These are phyloP conservation scores for Siphlonurus alternatus DNA, from an alignment of 2,888 invertebrate species.

Conservation along the genomic window DNA sequence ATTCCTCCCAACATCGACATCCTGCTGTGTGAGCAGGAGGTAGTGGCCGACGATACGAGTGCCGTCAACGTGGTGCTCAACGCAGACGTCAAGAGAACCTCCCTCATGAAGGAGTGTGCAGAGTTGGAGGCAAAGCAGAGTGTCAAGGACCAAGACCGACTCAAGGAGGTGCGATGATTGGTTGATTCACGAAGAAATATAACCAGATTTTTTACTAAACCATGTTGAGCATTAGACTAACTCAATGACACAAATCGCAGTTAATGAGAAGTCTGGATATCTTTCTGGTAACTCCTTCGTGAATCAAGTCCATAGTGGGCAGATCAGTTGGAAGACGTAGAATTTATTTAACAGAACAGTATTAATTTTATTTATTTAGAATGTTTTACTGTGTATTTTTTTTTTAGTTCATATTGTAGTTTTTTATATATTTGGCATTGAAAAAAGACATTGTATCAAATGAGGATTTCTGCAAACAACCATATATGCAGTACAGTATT, in stretches of 20 bases:
- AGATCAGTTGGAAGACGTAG: too few relatives aligned
- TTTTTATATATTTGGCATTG: too few relatives aligned
- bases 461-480: too few relatives aligned
- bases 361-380: too few relatives aligned
- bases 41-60: constrained; percentile 81
- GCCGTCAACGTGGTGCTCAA: constrained; percentile 88
- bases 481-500: too few relatives aligned
- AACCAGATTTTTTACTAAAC: not conserved
- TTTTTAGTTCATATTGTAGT: too few relatives aligned
- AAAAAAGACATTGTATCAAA: too few relatives aligned
- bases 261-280: too few relatives aligned
- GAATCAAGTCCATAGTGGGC: constrained; percentile 5
- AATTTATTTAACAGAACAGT: too few relatives aligned
- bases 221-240: not conserved
- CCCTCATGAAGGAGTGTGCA: constrained; percentile 65
- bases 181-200: too few relatives aligned
- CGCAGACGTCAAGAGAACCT: constrained; percentile 78
- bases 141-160: constrained; percentile 50
- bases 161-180: constrained; percentile 48
- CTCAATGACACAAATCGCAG: not conserved
- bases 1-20: constrained; percentile 95
- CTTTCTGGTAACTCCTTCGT: not conserved
- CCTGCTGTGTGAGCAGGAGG: constrained; percentile 95
- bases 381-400: too few relatives aligned
- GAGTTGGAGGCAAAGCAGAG: constrained; percentile 58